phyloP scores from a whole-genome alignment of 2,888 invertebrate species.

The Enchytraeus crypticus region DNA sequence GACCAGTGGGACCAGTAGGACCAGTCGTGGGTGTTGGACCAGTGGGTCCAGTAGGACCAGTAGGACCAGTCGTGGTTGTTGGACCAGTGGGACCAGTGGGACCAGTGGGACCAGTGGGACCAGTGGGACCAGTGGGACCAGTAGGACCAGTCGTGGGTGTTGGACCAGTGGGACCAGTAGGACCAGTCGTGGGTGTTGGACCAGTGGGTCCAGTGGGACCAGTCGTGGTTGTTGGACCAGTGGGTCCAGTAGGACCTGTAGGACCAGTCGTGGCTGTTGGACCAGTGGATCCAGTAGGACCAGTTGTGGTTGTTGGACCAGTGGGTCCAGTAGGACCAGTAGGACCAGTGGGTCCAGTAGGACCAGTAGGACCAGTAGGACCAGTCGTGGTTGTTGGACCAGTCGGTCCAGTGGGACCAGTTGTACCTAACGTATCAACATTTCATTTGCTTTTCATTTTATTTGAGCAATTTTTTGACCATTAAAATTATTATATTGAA shows the following conservation, averaged over 20 bases:
- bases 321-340: too few species aligned
- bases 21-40: neutral
- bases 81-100: neutral
- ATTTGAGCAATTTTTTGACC: too few species aligned
- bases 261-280: neutral
- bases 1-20: neutral
- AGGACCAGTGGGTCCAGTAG: too few species aligned
- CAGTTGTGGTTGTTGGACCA: too few species aligned
- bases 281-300: neutral
- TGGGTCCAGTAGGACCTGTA: neutral
- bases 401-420: neutral
- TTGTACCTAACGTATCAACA: too few species aligned
- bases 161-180: neutral
- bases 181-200: neutral
- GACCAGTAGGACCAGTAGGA: too few species aligned
- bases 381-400: neutral
- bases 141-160: neutral
- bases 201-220: neutral
- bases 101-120: neutral
- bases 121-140: neutral
- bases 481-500: too few species aligned
- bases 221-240: neutral
- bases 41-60: neutral
- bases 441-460: too few species aligned
- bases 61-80: neutral